Evolutionary conservation across 2,888 invertebrate genomes (phyloP).

Genomic region (Yponomeuta evonymella): DNA sequence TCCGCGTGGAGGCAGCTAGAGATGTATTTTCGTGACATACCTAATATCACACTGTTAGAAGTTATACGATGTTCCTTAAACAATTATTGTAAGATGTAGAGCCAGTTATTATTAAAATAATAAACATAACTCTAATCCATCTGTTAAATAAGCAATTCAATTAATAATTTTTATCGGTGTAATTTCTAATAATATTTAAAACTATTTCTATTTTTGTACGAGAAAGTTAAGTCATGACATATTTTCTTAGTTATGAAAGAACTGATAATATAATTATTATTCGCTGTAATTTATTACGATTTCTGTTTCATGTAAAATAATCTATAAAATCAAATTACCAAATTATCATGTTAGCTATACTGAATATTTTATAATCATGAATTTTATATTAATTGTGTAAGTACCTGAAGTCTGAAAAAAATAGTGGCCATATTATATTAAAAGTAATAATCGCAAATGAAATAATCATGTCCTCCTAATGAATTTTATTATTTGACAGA

Average conservation of each 20-base stretch:
- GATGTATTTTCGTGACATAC: conserved; percentile 32
- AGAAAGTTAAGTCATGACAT: conserved; percentile 46
- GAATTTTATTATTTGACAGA: conserved; percentile 59
- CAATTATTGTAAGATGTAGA: conserved; percentile 16
- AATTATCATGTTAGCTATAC: conserved; percentile 16
- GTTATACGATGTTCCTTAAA: conserved; percentile 31
- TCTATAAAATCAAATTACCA: conserved; percentile 11
- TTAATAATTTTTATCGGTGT: conserved; percentile 42
- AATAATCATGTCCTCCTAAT: conserved; percentile 40
- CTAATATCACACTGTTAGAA: conserved; percentile 36
- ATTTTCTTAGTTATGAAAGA: conserved; percentile 38
- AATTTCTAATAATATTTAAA: conserved; percentile 47
- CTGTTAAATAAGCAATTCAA: conserved; percentile 20
- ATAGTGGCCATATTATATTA: conserved; percentile 64
- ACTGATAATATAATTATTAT: conserved; percentile 57
- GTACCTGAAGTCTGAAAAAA: conserved; percentile 70
- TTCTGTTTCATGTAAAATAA: conserved; percentile 10
- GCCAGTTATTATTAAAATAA: conserved; percentile 12
- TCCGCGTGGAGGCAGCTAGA: conserved; percentile 31
- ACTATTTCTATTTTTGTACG: conserved; percentile 56
- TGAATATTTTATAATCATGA: conserved; percentile 11
- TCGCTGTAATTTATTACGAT: conserved; percentile 61
- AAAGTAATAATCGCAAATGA: conserved; percentile 39
- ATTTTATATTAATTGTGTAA: conserved; percentile 44
- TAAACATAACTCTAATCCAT: conserved; percentile 8